phyloP scores from a whole-genome alignment of 2,888 invertebrate genomes.

The Beris morrisii region DNA sequence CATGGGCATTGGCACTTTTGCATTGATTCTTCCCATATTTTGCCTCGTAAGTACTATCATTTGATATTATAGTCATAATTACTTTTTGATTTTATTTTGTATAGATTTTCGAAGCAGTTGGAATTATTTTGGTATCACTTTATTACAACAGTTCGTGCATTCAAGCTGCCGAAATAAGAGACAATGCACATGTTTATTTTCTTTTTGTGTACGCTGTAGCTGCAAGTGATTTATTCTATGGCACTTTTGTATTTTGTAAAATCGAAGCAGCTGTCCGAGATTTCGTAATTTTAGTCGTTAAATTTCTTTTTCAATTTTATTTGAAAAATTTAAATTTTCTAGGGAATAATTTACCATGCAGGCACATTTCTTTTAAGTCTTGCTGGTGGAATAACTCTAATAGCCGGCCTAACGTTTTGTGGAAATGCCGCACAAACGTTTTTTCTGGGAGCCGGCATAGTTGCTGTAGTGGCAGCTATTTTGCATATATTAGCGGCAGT shows the following conservation, averaged over 20 bases:
- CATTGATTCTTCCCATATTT: slow-evolving; percentile 1
- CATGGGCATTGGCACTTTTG: neutral
- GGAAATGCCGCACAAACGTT: slow-evolving; percentile 38
- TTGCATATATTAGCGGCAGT: slow-evolving; percentile 34
- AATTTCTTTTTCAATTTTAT: neutral
- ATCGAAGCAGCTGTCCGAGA: slow-evolving; percentile 4
- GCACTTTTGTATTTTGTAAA: slow-evolving; percentile 1
- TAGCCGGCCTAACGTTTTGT: slow-evolving; percentile 38
- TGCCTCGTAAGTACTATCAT: slow-evolving; percentile 3
- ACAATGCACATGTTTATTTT: slow-evolving; percentile 5
- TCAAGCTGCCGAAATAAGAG: slow-evolving; percentile 18
- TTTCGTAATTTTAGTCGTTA: slow-evolving; percentile 6
- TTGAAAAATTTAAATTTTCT: slow-evolving; percentile 3
- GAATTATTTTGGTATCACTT: slow-evolving; percentile 9
- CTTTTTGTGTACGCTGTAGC: slow-evolving; percentile 6
- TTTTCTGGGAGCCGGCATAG: slow-evolving; percentile 28
- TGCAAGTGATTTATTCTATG: slow-evolving; percentile 24
- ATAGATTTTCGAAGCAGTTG: slow-evolving; percentile 13
- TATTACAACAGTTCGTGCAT: slow-evolving; percentile 20
- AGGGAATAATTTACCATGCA: slow-evolving; percentile 5
- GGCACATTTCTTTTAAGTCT: slow-evolving; percentile 27
- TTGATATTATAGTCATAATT: neutral
- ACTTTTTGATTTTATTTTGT: neutral
- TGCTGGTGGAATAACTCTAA: slow-evolving; percentile 16
- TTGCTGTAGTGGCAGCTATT: slow-evolving; percentile 27